A percentile compares a stretch with the other conserved stretches of the same genome.
These are phyloP conservation scores for Heteropelma amictum DNA, from an alignment of 2,888 invertebrate species.

Conservation along the genomic window DNA sequence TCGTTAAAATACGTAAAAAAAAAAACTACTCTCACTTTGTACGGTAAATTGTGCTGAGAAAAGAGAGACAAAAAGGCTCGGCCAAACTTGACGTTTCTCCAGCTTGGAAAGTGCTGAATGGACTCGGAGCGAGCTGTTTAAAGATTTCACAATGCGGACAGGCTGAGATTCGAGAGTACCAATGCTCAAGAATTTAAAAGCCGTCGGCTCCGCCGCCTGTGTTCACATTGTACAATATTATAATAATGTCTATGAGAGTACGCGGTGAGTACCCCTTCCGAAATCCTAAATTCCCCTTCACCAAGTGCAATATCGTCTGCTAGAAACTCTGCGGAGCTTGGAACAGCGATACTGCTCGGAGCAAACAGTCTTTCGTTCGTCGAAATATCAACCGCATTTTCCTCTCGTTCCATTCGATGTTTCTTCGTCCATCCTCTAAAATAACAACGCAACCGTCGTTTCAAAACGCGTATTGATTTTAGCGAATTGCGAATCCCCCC, in stretches of 20 bases:
- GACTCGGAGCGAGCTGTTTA: slow-evolving; percentile 8
- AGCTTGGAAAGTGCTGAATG: slow-evolving; percentile 34
- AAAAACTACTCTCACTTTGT: slow-evolving; percentile 9
- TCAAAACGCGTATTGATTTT: too few species aligned
- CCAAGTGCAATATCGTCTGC: slow-evolving; percentile 29
- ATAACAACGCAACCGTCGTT: too few species aligned
- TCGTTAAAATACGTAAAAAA: neutral
- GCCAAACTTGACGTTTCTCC: slow-evolving; percentile 34
- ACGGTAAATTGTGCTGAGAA: neutral
- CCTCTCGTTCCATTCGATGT: neutral
- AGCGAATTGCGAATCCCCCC: too few species aligned
- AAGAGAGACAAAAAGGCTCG: slow-evolving; percentile 27
- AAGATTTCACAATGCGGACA: slow-evolving; percentile 44
- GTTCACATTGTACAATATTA: slow-evolving; percentile 30
- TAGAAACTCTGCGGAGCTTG: neutral
- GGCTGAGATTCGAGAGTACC: slow-evolving; percentile 15
- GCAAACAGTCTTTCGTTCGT: neutral
- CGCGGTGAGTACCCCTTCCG: too few species aligned
- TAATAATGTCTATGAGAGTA: slow-evolving; percentile 10
- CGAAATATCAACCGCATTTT: slow-evolving; percentile 15
- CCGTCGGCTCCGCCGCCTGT: slow-evolving; percentile 13
- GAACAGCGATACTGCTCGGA: neutral
- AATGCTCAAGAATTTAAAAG: slow-evolving; percentile 32
- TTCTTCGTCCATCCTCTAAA: neutral
- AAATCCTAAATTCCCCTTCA: too few species aligned